Evolutionary conservation across 2,888 invertebrate genomes (phyloP), one percentile per base, ranked within the genome.

Genomic region (Erebia epiphron): DNA sequence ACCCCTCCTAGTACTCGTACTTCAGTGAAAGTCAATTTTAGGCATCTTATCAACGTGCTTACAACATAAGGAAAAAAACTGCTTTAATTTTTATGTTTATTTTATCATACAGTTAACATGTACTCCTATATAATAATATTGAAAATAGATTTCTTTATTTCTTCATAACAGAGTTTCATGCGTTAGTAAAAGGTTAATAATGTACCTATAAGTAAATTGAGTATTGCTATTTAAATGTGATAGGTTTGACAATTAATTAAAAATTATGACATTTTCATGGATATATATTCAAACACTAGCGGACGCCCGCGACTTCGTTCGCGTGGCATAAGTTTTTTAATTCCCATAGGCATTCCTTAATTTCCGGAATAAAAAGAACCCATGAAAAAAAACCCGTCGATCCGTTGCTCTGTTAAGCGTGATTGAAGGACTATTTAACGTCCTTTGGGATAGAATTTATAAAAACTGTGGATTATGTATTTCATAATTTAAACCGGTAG

Each of bases 131-230:
- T 90, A 91, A 82, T 91, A 87, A 90, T 92, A 92, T 91, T 92
- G 91, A 92, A 92, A 92, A 92, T 92, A 92, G 88, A 91, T 87
- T 88, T 89, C 85, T 87, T 87, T 90, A 87, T 86, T 86, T 83
- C 84, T 73, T 80, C 14, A 85, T 80, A 91, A 90, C 89, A 91
- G 87, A 73, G 70, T 75, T 63, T 70, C 50, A 71, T 67, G 71
- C 57, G 67, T 66, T 67, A 67, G 56, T 72, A 69, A 61, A 69
- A 72, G 65, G 65, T 69, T 58, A 71, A 71, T 69, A 62, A 26
- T 14, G 35, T 65, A 26, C 26, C 57, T n/a, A 21, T 70, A 35
- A 18, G 16, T 43, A n/a, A n/a, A n/a, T 8, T 58, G 11, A 41
- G 41, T 43, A 60, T 60, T 14, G 14, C 35, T 60, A 60, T 60